A percentile compares a stretch with the other conserved stretches of the same genome.
Evolutionary conservation across 2,888 invertebrate species (phyloP).

Genomic region (Sinopyrophorus schimmeli): DNA sequence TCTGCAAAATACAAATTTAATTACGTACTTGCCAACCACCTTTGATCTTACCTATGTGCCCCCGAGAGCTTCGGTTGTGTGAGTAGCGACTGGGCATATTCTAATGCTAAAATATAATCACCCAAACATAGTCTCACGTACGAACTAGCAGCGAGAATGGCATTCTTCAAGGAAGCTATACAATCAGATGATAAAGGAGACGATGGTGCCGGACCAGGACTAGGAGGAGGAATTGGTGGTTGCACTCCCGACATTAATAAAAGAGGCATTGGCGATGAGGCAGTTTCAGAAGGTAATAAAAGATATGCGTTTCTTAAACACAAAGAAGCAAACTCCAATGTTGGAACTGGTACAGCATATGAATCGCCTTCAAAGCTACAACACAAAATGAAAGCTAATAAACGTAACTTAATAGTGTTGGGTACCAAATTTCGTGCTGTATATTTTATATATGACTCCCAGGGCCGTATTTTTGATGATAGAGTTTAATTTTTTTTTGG

Average conservation of each 20-base stretch:
- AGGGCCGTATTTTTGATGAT: too few species aligned
- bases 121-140: constrained; percentile 85
- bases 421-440: too few species aligned
- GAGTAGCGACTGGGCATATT: constrained; percentile 76
- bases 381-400: neutral
- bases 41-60: constrained; percentile 63
- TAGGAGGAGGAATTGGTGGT: constrained; percentile 50
- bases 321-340: constrained; percentile 85
- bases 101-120: constrained; percentile 78
- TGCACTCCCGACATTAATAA: constrained; percentile 51
- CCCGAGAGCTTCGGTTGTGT: constrained; percentile 72
- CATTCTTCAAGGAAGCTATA: constrained; percentile 64
- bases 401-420: too few species aligned
- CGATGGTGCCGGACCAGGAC: constrained; percentile 61
- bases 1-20: too few species aligned
- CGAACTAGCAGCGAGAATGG: constrained; percentile 76
- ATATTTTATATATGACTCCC: too few species aligned
- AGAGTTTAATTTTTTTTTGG: too few species aligned
- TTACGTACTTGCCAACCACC: neutral
- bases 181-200: constrained; percentile 65
- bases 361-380: constrained; percentile 67
- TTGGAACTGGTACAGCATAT: constrained; percentile 84
- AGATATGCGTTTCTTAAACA: constrained; percentile 84
- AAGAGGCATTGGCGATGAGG: constrained; percentile 51
- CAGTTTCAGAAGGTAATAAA: constrained; percentile 63